phyloP scores from a whole-genome alignment of 2,113 vertebrate species.

The Dipodomys merriami region DNA sequence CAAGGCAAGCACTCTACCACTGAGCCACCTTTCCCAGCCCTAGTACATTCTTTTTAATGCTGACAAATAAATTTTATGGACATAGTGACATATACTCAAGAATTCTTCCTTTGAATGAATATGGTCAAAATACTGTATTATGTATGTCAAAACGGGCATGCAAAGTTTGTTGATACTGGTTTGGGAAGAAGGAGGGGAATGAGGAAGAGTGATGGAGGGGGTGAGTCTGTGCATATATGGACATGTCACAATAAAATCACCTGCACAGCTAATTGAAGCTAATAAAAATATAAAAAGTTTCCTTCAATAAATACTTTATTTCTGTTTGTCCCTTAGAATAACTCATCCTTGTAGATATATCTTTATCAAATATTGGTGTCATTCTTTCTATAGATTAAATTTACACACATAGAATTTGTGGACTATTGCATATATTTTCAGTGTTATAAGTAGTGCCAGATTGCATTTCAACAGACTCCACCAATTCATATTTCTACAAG shows the following conservation, averaged over 20 bases:
- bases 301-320: neutral
- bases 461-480: neutral
- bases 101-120: neutral
- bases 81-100: neutral
- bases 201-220: too few relatives aligned
- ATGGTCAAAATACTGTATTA: too few relatives aligned
- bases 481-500: constrained; percentile 1
- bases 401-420: neutral
- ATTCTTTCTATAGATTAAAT: constrained; percentile 30
- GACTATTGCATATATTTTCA: neutral
- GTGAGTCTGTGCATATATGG: too few relatives aligned
- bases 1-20: too few relatives aligned
- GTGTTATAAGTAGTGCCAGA: neutral
- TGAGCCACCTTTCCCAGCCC: too few relatives aligned
- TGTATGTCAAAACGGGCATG: too few relatives aligned
- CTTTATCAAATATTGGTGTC: neutral
- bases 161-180: too few relatives aligned
- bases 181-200: too few relatives aligned
- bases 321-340: neutral
- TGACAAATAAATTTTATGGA: neutral
- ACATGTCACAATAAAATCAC: too few relatives aligned
- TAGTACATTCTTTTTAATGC: neutral
- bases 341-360: neutral
- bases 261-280: too few relatives aligned
- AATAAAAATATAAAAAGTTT: too few relatives aligned